Conservation (phyloP, 2,797 vertebrate genomes). For the Premnoplex brunnescens region DNA sequence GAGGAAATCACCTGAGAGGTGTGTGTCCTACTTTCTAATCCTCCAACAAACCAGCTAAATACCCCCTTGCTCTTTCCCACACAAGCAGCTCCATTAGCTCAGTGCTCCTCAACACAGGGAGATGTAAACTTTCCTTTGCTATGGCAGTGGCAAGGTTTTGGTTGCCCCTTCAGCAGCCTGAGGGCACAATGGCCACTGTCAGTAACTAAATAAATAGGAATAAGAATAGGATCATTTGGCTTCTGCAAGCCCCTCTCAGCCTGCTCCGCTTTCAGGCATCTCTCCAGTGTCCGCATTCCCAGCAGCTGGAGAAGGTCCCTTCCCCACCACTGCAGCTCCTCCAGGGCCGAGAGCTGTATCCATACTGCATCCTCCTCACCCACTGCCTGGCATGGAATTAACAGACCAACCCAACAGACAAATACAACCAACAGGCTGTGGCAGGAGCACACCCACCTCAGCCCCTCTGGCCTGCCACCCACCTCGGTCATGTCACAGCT, state of each 20-base stretch:
- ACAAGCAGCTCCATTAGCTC: background rate
- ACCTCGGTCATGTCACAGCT: accelerated
- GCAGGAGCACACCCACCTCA: background rate
- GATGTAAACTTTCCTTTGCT: background rate
- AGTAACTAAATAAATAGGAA: background rate
- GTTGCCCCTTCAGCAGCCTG: background rate
- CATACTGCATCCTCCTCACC: background rate
- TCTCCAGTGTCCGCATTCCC: background rate
- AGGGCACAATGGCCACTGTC: background rate
- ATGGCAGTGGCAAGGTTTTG: background rate
- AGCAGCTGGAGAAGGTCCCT: background rate
- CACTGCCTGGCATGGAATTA: background rate
- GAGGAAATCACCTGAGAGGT: background rate
- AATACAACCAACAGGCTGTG: background rate
- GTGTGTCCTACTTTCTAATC: background rate
- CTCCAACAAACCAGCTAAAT: background rate
- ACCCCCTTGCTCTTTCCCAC: background rate
- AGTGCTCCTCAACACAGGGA: accelerated
- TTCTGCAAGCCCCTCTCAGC: background rate
- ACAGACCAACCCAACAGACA: background rate
- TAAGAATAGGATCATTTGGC: background rate
- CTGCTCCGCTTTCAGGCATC: background rate
- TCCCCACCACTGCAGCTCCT: background rate
- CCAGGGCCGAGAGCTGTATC: background rate
- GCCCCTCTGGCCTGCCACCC: background rate